Conservation (phyloP, 1,140 invertebrate species). For the Drosophila novamexicana region DNA sequence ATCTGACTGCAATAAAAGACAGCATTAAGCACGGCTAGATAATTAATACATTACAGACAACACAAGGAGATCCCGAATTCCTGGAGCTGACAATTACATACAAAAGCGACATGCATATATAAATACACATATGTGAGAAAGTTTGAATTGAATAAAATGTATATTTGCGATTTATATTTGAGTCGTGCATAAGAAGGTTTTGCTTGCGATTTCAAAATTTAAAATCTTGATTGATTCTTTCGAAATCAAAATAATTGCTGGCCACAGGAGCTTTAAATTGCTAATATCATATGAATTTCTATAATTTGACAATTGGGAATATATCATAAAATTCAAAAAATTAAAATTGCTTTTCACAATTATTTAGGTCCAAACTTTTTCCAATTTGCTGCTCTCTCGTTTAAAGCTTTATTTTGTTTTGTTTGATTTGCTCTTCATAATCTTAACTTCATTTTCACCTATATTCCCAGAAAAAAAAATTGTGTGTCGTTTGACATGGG, state of each 20-base stretch:
- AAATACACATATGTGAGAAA: neutral
- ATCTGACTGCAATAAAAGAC: conserved; percentile 31
- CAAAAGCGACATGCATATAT: neutral
- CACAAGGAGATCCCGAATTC: conserved; percentile 9
- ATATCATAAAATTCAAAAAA: no score
- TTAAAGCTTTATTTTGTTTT: neutral
- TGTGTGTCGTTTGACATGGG: neutral
- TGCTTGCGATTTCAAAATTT: no score
- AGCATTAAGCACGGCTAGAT: conserved; percentile 40
- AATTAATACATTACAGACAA: conserved; percentile 33
- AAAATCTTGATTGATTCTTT: no score
- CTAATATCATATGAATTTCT: no score
- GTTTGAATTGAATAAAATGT: neutral
- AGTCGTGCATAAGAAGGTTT: no score
- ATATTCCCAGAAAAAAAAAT: neutral
- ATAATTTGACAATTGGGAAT: no score
- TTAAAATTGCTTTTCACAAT: no score
- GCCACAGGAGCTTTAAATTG: no score
- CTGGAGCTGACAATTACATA: neutral
- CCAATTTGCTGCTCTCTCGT: neutral
- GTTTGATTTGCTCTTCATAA: neutral
- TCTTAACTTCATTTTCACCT: neutral
- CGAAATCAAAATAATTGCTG: no score
- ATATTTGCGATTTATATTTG: neutral
- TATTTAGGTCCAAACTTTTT: neutral